These are phyloP conservation scores for Orchesella cincta DNA, from an alignment of 1,140 invertebrate genomes.

Conservation along the genomic window DNA sequence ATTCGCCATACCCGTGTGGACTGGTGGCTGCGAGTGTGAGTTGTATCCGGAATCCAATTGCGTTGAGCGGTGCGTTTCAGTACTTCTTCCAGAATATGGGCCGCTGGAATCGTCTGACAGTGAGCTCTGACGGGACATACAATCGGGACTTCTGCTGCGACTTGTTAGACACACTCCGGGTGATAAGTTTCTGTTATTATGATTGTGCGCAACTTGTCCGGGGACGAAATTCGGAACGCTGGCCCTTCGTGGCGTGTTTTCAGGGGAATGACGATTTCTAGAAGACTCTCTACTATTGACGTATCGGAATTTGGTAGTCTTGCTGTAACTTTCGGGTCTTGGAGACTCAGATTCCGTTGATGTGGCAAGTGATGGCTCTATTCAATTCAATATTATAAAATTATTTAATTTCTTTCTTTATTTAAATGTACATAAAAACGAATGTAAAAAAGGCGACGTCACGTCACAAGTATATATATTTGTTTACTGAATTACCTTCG, in stretches of 20 bases:
- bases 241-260: conserved; percentile 41
- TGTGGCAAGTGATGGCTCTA: conserved; percentile 42
- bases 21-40: background rate
- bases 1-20: background rate
- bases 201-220: conserved; percentile 21
- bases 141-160: conserved; percentile 49
- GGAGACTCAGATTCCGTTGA: conserved; percentile 47
- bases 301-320: conserved; percentile 36
- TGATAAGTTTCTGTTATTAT: conserved; percentile 14
- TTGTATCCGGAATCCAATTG: conserved; percentile 14
- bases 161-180: conserved; percentile 6
- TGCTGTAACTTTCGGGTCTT: conserved; percentile 33
- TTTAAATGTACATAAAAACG: too few relatives aligned
- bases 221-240: conserved; percentile 44
- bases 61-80: conserved; percentile 6
- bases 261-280: conserved; percentile 25
- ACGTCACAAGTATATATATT: too few relatives aligned
- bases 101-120: conserved; percentile 50
- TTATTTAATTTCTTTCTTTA: too few relatives aligned
- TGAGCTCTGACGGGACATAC: conserved; percentile 44
- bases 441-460: too few relatives aligned
- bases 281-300: conserved; percentile 34
- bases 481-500: conserved; percentile 48
- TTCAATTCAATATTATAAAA: background rate
- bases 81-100: conserved; percentile 44